A percentile compares a stretch with the other conserved stretches of the same genome.
phyloP scores from a whole-genome alignment of 2,797 vertebrate species.

The Choloepus didactylus region DNA sequence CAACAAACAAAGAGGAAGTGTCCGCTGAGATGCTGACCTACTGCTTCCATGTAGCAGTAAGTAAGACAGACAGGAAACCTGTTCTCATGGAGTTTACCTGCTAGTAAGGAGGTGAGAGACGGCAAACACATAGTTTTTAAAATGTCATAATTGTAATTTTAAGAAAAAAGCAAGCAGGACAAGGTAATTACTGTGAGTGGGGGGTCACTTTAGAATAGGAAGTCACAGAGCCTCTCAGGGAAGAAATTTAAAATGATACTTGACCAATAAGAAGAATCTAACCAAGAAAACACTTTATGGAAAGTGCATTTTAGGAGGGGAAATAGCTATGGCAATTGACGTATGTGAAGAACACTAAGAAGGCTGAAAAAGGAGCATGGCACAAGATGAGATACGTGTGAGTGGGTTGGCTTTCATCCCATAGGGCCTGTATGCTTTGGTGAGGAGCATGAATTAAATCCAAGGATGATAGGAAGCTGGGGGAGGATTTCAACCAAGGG shows the following conservation, averaged over 20 bases:
- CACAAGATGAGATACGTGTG: background rate
- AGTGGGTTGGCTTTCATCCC: background rate
- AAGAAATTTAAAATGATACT: background rate
- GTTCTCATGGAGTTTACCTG: background rate
- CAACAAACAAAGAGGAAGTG: background rate
- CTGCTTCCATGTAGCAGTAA: background rate
- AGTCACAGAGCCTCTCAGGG: background rate
- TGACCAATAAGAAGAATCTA: background rate
- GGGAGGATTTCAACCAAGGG: background rate
- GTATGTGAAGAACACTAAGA: background rate
- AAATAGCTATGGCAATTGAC: background rate
- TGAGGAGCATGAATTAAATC: background rate
- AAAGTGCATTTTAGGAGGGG: background rate
- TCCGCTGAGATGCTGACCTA: background rate
- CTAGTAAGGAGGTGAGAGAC: background rate
- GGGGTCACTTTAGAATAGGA: background rate
- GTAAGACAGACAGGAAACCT: background rate
- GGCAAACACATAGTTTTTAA: background rate
- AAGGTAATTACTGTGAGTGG: background rate
- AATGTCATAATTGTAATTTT: background rate
- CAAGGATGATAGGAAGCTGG: background rate
- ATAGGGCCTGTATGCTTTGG: accelerated
- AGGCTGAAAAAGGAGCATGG: background rate
- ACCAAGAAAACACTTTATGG: background rate
- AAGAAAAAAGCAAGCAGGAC: background rate